phyloP scores from a whole-genome alignment of 1,140 invertebrate genomes.

The Nomia melanderi region DNA sequence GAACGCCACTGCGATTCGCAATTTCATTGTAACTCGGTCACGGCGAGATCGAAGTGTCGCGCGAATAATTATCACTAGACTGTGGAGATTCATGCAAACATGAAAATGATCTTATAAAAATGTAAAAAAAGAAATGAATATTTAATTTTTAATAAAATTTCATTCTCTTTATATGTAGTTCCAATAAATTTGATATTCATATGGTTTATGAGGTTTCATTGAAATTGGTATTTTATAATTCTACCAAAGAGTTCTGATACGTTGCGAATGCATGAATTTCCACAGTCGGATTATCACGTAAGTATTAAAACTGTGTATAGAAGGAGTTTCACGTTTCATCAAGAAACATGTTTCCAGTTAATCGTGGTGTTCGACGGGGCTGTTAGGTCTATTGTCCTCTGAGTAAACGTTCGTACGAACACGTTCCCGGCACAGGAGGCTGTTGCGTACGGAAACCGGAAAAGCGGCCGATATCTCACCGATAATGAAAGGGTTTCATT shows the following conservation, averaged over 20 bases:
- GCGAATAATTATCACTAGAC: background rate
- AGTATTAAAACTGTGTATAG: conserved; percentile 18
- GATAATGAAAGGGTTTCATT: background rate
- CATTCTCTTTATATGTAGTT: no score
- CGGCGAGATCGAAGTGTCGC: background rate
- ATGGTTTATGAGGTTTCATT: no score
- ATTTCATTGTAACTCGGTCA: conserved; percentile 12
- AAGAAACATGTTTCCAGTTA: background rate
- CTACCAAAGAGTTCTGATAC: no score
- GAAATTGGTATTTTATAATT: no score
- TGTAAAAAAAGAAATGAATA: no score
- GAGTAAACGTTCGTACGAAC: conserved; percentile 51
- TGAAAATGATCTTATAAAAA: no score
- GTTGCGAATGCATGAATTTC: no score
- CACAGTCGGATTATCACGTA: no score
- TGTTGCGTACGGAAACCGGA: conserved; percentile 35
- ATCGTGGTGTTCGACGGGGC: conserved; percentile 24
- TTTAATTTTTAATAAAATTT: no score
- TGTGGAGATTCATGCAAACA: no score
- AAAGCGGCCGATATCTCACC: background rate
- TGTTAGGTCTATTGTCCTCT: conserved; percentile 54
- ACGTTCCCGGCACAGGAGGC: conserved; percentile 41
- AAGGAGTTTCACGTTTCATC: conserved; percentile 32
- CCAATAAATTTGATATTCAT: no score
- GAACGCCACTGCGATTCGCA: conserved; percentile 4